Conservation (phyloP, 1,140 invertebrate species). For the Pachyrhynchus sulphureomaculatus region DNA sequence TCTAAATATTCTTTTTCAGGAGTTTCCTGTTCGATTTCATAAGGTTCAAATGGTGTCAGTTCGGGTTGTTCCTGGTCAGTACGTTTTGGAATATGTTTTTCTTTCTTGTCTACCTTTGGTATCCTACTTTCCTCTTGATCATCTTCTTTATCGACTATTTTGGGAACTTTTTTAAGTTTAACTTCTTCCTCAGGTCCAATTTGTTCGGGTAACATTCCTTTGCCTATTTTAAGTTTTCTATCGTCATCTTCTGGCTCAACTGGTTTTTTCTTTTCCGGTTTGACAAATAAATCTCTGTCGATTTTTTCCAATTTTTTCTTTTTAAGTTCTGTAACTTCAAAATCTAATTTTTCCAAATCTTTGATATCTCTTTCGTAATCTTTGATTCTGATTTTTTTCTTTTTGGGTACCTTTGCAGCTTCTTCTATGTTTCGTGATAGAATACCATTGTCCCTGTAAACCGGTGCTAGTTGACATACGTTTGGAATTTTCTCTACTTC, state of each 20-base stretch:
- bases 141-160: slow-evolving; percentile 25
- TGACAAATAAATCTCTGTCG: slow-evolving; percentile 45
- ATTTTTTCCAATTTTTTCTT: slow-evolving; percentile 52
- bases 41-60: slow-evolving; percentile 47
- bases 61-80: slow-evolving; percentile 41
- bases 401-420: slow-evolving; percentile 63
- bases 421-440: slow-evolving; percentile 71
- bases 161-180: slow-evolving; percentile 40
- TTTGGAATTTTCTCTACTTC: slow-evolving; percentile 54
- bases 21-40: slow-evolving; percentile 39
- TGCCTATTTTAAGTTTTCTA: slow-evolving; percentile 53
- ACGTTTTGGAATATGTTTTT: slow-evolving; percentile 37
- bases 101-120: slow-evolving; percentile 26
- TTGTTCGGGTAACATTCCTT: slow-evolving; percentile 55
- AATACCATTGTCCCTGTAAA: slow-evolving; percentile 60
- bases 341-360: slow-evolving; percentile 66
- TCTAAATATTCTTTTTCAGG: slow-evolving; percentile 36
- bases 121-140: slow-evolving; percentile 34
- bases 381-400: slow-evolving; percentile 47
- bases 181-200: slow-evolving; percentile 34
- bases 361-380: slow-evolving; percentile 60
- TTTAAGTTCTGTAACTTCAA: slow-evolving; percentile 54
- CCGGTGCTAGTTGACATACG: slow-evolving; percentile 57
- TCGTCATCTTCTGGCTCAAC: slow-evolving; percentile 49
- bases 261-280: slow-evolving; percentile 45